A percentile compares a stretch with the other conserved stretches of the same genome.
Conservation (phyloP, 1,140 invertebrate genomes). For the Kradibia gibbosae region DNA sequence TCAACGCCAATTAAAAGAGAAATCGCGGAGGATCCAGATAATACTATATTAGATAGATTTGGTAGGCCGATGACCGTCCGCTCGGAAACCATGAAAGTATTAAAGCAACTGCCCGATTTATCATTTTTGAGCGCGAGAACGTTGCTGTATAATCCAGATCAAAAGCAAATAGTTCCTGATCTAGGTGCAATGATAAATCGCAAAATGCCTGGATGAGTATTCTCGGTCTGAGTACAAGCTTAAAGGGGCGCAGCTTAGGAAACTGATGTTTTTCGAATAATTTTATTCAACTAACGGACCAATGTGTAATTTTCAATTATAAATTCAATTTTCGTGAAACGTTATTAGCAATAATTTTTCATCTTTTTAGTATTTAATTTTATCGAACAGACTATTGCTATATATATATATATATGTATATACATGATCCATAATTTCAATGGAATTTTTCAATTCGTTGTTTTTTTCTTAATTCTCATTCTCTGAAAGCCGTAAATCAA, state of each 20-base stretch:
- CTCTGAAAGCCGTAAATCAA: no score
- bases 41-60: slow-evolving; percentile 66
- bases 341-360: not conserved
- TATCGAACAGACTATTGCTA: not conserved
- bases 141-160: slow-evolving; percentile 68
- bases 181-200: slow-evolving; percentile 71
- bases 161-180: slow-evolving; percentile 68
- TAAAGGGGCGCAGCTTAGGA: slow-evolving; percentile 56
- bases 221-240: slow-evolving; percentile 70
- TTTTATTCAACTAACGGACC: not conserved
- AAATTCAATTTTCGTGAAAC: not conserved
- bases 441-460: not conserved
- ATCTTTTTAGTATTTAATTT: not conserved
- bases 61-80: slow-evolving; percentile 65
- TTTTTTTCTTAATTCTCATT: no score
- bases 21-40: slow-evolving; percentile 54
- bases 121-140: slow-evolving; percentile 70
- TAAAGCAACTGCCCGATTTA: slow-evolving; percentile 69
- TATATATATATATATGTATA: not conserved
- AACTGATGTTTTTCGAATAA: not conserved
- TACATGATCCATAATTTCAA: not conserved
- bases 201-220: slow-evolving; percentile 73
- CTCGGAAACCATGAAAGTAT: slow-evolving; percentile 64
- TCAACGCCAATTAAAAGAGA: slow-evolving; percentile 52
- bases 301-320: not conserved